Evolutionary conservation across 2,113 vertebrate species (phyloP), one percentile per base, ranked within the genome.

Genomic region (Callionymus lyra): DNA sequence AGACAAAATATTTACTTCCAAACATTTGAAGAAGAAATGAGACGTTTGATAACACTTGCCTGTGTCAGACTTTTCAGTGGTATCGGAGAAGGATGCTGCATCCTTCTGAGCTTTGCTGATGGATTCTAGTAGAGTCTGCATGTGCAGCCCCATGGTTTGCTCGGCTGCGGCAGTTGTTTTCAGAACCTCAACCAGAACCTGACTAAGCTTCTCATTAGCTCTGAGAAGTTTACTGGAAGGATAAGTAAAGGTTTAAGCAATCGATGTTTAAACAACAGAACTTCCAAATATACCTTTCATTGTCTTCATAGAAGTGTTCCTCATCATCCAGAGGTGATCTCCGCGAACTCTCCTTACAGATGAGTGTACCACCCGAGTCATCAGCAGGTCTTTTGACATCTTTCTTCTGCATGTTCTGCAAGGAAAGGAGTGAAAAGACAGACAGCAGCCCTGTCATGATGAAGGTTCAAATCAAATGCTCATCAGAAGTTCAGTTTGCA

Each of bases 101-200:
- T 66, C 45, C 16, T 44, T 59, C 19, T 79, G 84, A 40, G 42
- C 55, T 51, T 64, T 87, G 18, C 74, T 71, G 57, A 85, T 78
- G 12, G 77, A 69, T 34, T 88, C 85, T 42, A 85, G 71, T 18
- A 91, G 70, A 2, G 84, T 88, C 40, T 92, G 81, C 61, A 96
- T 87, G 68, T 94, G 90, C 6, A 72, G 74, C 16, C 89, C 88
- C 59, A 97, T 88, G 12, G 91, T 95, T 72, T 97, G 90, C 73
- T 97, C 95, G 5, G 88, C 85, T 10, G 91, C 90, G 12, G 83
- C 85, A 0, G 91, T 93, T 14, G 91, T 97, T 80, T 94, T 94
- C 56, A 93, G 82, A 41, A 97, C 87, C 31, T 96, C 92, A 37
- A 84, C 69, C 38, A 97, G 70, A 40, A 91, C 89, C 77, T 89